Percentiles rank a stretch among this genome's conserved stretches.
Evolutionary conservation across 2,113 vertebrate genomes (phyloP).

Genomic region (Australoheros scitulus): DNA sequence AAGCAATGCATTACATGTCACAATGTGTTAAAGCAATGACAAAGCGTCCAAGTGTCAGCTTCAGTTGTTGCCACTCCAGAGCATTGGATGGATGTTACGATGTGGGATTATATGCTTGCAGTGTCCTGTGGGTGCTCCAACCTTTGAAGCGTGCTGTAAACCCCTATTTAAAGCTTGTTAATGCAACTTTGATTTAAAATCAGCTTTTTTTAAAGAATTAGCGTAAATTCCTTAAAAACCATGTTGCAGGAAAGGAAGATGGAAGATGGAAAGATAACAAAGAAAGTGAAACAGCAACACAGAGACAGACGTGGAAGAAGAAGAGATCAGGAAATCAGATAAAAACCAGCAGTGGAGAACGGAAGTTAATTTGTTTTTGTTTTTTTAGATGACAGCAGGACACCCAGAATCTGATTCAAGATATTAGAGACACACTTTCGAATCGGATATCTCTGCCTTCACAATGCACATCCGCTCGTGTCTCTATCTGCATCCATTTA

Average conservation of each 20-base stretch:
- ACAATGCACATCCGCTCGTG: conserved; percentile 8
- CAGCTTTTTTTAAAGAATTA: conserved; percentile 17
- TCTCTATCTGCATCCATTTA: conserved; percentile 35
- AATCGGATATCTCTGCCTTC: conserved; percentile 35
- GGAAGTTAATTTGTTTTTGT: conserved; percentile 51
- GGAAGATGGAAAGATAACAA: conserved; percentile 4
- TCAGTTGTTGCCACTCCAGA: conserved; percentile 16
- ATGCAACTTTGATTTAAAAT: conserved; percentile 1
- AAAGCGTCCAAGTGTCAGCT: conserved; percentile 17
- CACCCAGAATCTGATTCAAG: conserved; percentile 35
- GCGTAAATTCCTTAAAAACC: conserved; percentile 26
- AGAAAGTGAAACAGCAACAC: not conserved
- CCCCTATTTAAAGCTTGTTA: not conserved
- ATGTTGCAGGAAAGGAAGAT: not conserved
- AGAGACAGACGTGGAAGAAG: not conserved
- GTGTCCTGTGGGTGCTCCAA: conserved; percentile 15
- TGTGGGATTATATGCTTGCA: not conserved
- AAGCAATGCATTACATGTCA: conserved; percentile 10
- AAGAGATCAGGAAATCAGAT: conserved; percentile 32
- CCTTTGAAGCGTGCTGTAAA: not conserved
- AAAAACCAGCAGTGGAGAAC: conserved; percentile 22
- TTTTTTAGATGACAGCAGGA: conserved; percentile 56
- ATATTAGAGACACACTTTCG: conserved; percentile 11
- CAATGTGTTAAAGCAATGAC: conserved; percentile 19
- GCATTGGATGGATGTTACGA: not conserved